Evolutionary conservation across 2,113 vertebrate species (phyloP).

Genomic region (Poeciliopsis retropinna): DNA sequence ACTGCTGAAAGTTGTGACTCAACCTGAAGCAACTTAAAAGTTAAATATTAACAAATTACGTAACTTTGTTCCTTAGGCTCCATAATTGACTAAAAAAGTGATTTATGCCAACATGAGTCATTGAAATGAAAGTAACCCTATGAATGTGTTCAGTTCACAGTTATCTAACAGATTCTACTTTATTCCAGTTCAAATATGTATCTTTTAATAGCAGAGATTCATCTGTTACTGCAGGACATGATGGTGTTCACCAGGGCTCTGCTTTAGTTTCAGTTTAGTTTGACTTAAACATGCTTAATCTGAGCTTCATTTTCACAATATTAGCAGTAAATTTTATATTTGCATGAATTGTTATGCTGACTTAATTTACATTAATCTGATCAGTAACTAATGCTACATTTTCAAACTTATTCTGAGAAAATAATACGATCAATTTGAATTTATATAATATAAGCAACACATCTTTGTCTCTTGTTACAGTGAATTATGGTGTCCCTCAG

Average conservation of each 20-base stretch:
- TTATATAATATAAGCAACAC: no score
- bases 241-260: background rate
- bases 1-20: background rate
- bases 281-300: background rate
- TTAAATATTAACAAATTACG: constrained; percentile 31
- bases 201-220: background rate
- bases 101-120: background rate
- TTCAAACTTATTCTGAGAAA: no score
- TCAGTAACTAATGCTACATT: background rate
- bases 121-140: background rate
- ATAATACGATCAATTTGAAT: no score
- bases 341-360: background rate
- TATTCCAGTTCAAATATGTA: background rate
- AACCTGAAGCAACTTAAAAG: constrained; percentile 28
- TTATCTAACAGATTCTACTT: background rate
- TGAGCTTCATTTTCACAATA: background rate
- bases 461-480: no score
- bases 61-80: background rate
- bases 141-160: background rate
- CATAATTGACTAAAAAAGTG: background rate
- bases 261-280: background rate
- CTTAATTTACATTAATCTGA: background rate
- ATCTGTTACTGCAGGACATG: background rate
- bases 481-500: no score
- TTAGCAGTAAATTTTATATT: background rate